Evolutionary conservation across 2,113 vertebrate species (phyloP), one percentile per base, ranked within the genome.

Genomic region (Dipodomys ordii): DNA sequence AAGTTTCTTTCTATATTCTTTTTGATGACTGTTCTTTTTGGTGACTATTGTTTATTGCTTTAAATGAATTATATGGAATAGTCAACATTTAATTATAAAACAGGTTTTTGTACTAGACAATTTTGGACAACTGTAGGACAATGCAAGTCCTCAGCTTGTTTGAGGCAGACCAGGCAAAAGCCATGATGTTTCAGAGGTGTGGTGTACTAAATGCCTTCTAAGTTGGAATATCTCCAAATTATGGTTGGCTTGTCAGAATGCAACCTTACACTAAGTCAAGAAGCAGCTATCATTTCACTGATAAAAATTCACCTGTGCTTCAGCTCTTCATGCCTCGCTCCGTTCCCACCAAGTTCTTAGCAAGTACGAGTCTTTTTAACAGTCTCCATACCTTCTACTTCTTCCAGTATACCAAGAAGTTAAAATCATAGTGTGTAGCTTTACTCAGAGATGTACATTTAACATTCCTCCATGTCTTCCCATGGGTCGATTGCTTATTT

Each of bases 81-180:
- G 10, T 25, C 27, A 30, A 15, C 4, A 44, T 7, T 7, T 30
- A 23, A 22, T 9, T 53, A 0, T 67, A 22, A 57, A 22, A 57
- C 35, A 46, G 44, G n/a, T 5, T 2, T 27, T 2, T 32, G 8
- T 30, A 2, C 4, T 9, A 19, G 6, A 44, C 39, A 1, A 19
- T 25, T n/a, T 67, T 15, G 11, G 3, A 44, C 39, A 46, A 4
- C 39, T 8, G 28, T 3, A 30, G 6, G 18, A 19, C n/a, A 13
- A 68, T 11, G 39, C 10, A 23, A 49, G 27, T 19, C 12, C 28
- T n/a, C 27, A n/a, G 27, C 25, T 9, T 2, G 62, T 11, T 44
- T 19, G 30, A 9, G 35, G 16, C 20, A 46, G 18, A 35, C 25
- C 27, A 28, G 44, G 73, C 12, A 49, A 28, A 39, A 76, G 25